A percentile compares a stretch with the other conserved stretches of the same genome.
Conservation (phyloP, 2,888 invertebrate species). For the Lasioglossum morio region DNA sequence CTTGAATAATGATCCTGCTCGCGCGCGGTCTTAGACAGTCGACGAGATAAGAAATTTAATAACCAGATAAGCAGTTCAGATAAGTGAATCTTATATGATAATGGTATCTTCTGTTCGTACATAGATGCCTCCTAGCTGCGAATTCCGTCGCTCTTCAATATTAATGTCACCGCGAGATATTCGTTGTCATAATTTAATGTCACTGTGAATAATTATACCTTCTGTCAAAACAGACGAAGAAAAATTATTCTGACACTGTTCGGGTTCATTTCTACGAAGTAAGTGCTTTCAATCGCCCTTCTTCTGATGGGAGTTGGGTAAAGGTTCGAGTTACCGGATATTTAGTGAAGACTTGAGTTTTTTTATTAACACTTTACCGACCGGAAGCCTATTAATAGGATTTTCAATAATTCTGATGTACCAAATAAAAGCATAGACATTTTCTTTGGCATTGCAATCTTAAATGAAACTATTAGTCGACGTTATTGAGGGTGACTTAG, state of each 20-base stretch:
- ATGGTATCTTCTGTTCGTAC: neutral
- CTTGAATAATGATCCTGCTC: slow-evolving; percentile 47
- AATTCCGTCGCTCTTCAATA: neutral
- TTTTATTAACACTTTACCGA: too few species aligned
- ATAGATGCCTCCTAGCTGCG: neutral
- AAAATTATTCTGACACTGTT: neutral
- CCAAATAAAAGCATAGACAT: too few species aligned
- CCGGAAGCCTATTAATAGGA: too few species aligned
- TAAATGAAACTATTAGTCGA: too few species aligned
- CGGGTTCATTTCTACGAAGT: neutral
- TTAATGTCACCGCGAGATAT: neutral
- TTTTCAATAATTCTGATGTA: too few species aligned
- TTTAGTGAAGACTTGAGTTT: too few species aligned
- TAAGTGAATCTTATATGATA: slow-evolving; percentile 1
- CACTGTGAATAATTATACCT: neutral
- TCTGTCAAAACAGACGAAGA: neutral
- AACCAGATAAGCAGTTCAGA: slow-evolving; percentile 13
- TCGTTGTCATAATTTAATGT: neutral
- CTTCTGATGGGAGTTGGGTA: neutral
- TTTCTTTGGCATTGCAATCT: too few species aligned
- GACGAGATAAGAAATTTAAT: slow-evolving; percentile 7
- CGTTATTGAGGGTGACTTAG: too few species aligned
- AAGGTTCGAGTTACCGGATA: too few species aligned
- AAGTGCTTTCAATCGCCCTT: neutral
- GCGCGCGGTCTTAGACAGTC: neutral